phyloP scores from a whole-genome alignment of 2,797 vertebrate species.

The Perodicticus potto region DNA sequence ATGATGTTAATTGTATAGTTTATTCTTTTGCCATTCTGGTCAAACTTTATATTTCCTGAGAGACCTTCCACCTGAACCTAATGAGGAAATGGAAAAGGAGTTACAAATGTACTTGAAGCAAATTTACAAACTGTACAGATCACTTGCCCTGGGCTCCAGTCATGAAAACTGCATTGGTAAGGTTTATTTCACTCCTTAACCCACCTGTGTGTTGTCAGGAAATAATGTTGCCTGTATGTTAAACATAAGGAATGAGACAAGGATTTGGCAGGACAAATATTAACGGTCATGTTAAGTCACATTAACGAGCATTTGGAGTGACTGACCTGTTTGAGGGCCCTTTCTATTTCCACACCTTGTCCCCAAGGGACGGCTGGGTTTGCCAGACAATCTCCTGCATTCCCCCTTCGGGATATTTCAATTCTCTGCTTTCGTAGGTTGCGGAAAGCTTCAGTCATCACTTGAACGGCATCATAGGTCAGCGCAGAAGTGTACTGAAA shows the following conservation, averaged over 20 bases:
- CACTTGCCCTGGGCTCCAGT: neutral
- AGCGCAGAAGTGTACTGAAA: slow-evolving; percentile 97
- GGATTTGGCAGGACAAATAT: neutral
- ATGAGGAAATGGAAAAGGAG: slow-evolving; percentile 75
- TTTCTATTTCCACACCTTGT: slow-evolving; percentile 98
- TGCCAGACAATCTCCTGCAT: slow-evolving; percentile 97
- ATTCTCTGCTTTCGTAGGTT: slow-evolving; percentile 97
- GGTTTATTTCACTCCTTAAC: neutral
- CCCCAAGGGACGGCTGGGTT: slow-evolving; percentile 99
- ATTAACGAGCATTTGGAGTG: neutral
- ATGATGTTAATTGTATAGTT: slow-evolving; percentile 99
- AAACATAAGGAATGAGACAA: neutral
- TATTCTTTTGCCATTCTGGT: slow-evolving; percentile 98
- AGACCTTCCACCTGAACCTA: slow-evolving; percentile 98
- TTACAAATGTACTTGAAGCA: slow-evolving; percentile 13
- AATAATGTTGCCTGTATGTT: neutral
- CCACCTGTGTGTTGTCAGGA: neutral
- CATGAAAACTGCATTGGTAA: neutral
- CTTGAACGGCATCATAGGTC: slow-evolving; percentile 98
- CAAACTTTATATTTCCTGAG: slow-evolving; percentile 99
- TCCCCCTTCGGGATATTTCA: slow-evolving; percentile 96
- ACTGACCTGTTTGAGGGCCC: slow-evolving; percentile 97
- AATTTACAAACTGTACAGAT: neutral
- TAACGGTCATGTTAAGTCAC: neutral
- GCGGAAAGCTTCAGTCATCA: slow-evolving; percentile 99